A percentile compares a stretch with the other conserved stretches of the same genome.
Conservation (phyloP, 2,797 vertebrate species). For the Hydrocynus forskahlii region DNA sequence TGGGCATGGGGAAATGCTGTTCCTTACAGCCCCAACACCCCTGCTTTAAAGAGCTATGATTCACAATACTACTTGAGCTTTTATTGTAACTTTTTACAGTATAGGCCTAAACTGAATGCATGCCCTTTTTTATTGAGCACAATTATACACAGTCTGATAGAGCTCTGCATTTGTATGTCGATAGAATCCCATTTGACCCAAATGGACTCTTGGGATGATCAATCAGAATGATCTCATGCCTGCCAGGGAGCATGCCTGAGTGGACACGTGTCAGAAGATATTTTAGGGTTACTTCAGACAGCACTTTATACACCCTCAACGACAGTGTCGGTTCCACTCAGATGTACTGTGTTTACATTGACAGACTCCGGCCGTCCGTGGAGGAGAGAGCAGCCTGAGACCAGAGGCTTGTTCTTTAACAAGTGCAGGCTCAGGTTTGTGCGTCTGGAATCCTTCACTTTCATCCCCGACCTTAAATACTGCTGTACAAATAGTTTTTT, state of each 20-base stretch:
- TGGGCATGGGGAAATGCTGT: too few relatives aligned
- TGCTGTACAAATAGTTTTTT: not conserved
- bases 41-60: too few relatives aligned
- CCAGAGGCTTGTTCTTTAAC: slow-evolving; percentile 78
- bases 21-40: too few relatives aligned
- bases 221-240: not conserved
- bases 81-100: too few relatives aligned
- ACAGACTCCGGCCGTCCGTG: slow-evolving; percentile 72
- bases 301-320: not conserved
- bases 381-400: slow-evolving; percentile 75
- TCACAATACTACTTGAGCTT: too few relatives aligned
- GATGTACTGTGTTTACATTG: slow-evolving; percentile 48
- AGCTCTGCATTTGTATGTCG: not conserved
- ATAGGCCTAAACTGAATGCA: too few relatives aligned
- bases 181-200: not conserved
- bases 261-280: not conserved
- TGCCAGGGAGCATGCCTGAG: slow-evolving; percentile 57
- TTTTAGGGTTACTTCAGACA: not conserved
- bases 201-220: not conserved
- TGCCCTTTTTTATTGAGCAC: too few relatives aligned
- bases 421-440: slow-evolving; percentile 81
- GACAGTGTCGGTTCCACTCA: slow-evolving; percentile 2
- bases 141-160: not conserved
- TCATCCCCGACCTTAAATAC: not conserved
- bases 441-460: not conserved